A percentile compares a stretch with the other conserved stretches of the same genome.
phyloP scores from a whole-genome alignment of 2,113 vertebrate species.

The Leucopsar rothschildi region DNA sequence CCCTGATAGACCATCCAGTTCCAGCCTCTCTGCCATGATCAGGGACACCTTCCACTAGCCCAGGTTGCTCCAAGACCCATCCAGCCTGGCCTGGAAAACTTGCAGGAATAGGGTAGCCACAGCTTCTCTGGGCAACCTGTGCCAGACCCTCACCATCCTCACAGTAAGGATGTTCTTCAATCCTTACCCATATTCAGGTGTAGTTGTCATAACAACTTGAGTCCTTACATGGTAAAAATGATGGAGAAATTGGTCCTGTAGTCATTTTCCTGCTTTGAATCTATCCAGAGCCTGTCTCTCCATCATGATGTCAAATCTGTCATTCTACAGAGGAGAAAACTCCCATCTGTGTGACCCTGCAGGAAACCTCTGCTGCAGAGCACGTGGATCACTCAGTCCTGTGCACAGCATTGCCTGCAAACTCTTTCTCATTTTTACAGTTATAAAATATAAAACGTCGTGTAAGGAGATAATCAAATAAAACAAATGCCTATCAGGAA shows the following conservation, averaged over 20 bases:
- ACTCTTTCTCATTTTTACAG: neutral
- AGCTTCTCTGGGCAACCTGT: neutral
- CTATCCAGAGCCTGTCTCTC: neutral
- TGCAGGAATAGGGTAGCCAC: neutral
- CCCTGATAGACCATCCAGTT: neutral
- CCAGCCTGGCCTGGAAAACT: neutral
- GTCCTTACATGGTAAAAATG: accelerated
- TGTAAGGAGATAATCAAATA: neutral
- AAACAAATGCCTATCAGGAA: neutral
- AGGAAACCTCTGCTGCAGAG: neutral
- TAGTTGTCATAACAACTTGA: neutral
- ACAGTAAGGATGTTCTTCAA: neutral
- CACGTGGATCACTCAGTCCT: neutral
- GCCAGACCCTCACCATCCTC: neutral
- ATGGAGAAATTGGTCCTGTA: neutral
- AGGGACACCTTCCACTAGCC: accelerated
- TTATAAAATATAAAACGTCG: neutral
- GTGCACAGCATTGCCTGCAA: neutral
- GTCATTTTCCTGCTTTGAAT: neutral
- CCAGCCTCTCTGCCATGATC: neutral
- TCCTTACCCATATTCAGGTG: neutral
- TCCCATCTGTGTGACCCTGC: neutral
- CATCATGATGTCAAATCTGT: neutral
- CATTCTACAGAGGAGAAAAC: neutral
- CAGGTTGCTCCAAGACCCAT: neutral